These are phyloP conservation scores for Neodontobutis hainanensis DNA, from an alignment of 2,113 vertebrate species.

Conservation along the genomic window DNA sequence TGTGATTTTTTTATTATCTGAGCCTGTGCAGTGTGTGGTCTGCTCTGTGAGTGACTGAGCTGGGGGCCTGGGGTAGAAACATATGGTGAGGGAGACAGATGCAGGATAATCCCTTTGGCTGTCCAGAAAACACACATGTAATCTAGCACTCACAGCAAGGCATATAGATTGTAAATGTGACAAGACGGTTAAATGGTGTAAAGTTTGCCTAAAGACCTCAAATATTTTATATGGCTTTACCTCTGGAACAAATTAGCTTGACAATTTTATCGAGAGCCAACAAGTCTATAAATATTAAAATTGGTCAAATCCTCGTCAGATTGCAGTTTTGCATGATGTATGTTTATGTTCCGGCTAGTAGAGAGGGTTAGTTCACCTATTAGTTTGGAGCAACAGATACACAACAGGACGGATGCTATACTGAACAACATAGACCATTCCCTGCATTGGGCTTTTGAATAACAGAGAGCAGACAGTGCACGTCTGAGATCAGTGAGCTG, in stretches of 20 bases:
- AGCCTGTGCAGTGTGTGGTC: slow-evolving; percentile 34
- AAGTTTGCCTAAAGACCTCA: slow-evolving; percentile 5
- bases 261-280: background rate
- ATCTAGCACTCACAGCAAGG: slow-evolving; percentile 24
- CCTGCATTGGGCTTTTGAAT: too few species aligned
- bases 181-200: background rate
- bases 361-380: too few species aligned
- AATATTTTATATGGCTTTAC: background rate
- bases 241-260: background rate
- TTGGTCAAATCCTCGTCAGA: too few species aligned
- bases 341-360: too few species aligned
- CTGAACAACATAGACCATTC: too few species aligned
- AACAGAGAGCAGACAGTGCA: too few species aligned
- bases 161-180: slow-evolving; percentile 3
- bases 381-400: too few species aligned
- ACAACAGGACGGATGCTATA: too few species aligned
- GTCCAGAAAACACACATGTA: slow-evolving; percentile 29
- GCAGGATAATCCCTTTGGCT: slow-evolving; percentile 72
- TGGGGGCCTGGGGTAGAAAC: slow-evolving; percentile 54
- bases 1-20: slow-evolving; percentile 18
- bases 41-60: slow-evolving; percentile 33
- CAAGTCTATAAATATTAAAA: background rate
- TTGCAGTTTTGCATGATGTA: background rate
- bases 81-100: slow-evolving; percentile 69
- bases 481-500: too few species aligned